Evolutionary conservation across 1,140 invertebrate genomes (phyloP), one percentile per base, ranked within the genome.

Genomic region (Drosophila kepulauana): DNA sequence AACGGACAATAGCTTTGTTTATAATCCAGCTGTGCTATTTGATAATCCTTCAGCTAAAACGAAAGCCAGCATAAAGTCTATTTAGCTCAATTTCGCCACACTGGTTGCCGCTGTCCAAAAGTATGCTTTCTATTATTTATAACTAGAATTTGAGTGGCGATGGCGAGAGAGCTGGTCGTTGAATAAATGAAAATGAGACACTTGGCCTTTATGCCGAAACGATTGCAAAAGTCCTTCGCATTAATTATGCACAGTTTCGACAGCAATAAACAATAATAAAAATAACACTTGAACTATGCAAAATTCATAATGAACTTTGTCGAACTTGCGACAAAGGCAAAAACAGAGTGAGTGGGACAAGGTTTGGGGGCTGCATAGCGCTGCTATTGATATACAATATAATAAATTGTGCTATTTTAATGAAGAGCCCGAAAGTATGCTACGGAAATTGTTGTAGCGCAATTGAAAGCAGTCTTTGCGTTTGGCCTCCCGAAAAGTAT

Each of bases 381-480:
- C 54, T 66, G 7, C 16, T 15, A 56, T 35, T 16, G 25, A 56
- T 57, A 57, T 45, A 35, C 4, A 43, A 43, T 45, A 33, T n/a
- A 41, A 41, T 43, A 11, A 57, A 57, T 66, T 54, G 28, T 35
- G 15, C n/a, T 38, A 67, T 38, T 67, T 67, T 49, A 58, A 38
- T 38, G 43, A 48, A 45, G 28, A 35, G 13, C 65, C 11, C 48
- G 2, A 35, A 30, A 62, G 48, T 74, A 61, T 61, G 70, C 56
- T 46, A 68, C 43, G 70, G 20, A 45, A 68, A 46, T 25, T 38
- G 49, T 54, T 13, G 49, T 46, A 63, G 33, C 28, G 66, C 20
- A 68, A 30, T 25, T n/a, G 33, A 41, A 58, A 41, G 13, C 8
- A 45, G 35, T 38, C 28, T 56, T 70, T 70, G 15, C 2, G 13